Evolutionary conservation across 2,113 vertebrate genomes (phyloP).

Genomic region (Eurypyga helias): DNA sequence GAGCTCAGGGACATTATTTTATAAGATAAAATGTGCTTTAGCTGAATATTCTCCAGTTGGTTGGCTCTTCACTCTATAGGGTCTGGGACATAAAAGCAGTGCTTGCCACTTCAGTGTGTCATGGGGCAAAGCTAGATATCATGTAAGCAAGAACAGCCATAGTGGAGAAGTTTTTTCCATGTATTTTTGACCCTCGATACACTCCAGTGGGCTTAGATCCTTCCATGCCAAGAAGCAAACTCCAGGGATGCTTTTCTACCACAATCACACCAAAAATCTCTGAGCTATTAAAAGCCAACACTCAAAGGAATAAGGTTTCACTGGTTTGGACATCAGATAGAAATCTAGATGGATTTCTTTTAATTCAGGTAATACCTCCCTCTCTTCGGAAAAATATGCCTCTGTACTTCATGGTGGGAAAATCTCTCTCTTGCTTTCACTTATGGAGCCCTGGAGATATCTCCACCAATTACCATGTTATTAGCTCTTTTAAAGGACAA

Average conservation of each 20-base stretch:
- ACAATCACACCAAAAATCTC: background rate
- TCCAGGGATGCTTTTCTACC: background rate
- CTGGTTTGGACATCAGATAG: background rate
- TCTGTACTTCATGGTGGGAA: background rate
- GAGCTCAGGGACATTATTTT: background rate
- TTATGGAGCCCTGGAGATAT: conserved; percentile 19
- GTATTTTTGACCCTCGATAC: background rate
- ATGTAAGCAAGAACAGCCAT: background rate
- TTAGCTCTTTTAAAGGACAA: conserved; percentile 35
- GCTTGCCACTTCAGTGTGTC: background rate
- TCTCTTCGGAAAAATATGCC: background rate
- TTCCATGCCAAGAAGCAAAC: background rate
- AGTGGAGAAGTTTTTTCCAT: background rate
- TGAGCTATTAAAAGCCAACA: background rate
- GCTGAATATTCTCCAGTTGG: background rate
- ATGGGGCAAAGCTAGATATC: background rate
- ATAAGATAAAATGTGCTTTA: background rate
- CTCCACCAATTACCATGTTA: conserved; percentile 16
- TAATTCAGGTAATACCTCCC: background rate
- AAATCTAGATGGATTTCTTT: background rate
- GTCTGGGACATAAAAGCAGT: background rate
- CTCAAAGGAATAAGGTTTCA: background rate
- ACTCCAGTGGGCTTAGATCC: background rate
- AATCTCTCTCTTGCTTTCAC: background rate
- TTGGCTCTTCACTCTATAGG: background rate